These are phyloP conservation scores for Coleophora flavipennella DNA, from an alignment of 2,888 invertebrate species.

Conservation along the genomic window DNA sequence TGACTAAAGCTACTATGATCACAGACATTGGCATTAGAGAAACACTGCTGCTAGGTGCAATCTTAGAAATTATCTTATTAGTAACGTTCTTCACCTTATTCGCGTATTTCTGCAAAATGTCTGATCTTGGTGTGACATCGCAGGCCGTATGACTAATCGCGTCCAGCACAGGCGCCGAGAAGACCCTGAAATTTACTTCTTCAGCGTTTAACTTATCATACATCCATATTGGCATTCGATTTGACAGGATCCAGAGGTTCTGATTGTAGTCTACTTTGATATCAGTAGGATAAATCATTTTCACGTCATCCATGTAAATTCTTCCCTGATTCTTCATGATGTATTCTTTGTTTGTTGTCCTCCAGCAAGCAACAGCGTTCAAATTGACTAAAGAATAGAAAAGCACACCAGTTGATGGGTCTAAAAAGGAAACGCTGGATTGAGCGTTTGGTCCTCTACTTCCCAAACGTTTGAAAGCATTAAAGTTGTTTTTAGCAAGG, in stretches of 20 bases:
- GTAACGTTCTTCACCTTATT: slow-evolving; percentile 64
- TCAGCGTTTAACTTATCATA: slow-evolving; percentile 74
- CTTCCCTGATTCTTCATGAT: slow-evolving; percentile 80
- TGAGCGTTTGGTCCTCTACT: slow-evolving; percentile 81
- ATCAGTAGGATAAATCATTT: slow-evolving; percentile 84
- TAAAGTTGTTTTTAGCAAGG: slow-evolving; percentile 68
- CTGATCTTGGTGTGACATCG: slow-evolving; percentile 72
- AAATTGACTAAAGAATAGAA: slow-evolving; percentile 83
- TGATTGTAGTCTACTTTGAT: slow-evolving; percentile 82
- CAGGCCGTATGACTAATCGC: slow-evolving; percentile 82
- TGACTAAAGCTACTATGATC: slow-evolving; percentile 23
- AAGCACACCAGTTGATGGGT: slow-evolving; percentile 79
- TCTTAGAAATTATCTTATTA: slow-evolving; percentile 35
- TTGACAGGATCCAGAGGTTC: slow-evolving; percentile 82
- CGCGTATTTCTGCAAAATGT: slow-evolving; percentile 67
- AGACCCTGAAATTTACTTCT: slow-evolving; percentile 80
- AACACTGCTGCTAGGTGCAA: slow-evolving; percentile 21
- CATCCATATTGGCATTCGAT: slow-evolving; percentile 80
- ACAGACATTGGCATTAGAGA: slow-evolving; percentile 14
- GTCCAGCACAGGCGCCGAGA: slow-evolving; percentile 77
- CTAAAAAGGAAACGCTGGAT: slow-evolving; percentile 81
- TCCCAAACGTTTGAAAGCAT: slow-evolving; percentile 78
- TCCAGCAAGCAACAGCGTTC: slow-evolving; percentile 86
- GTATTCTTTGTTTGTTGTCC: slow-evolving; percentile 77
- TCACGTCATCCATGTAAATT: slow-evolving; percentile 78